Evolutionary conservation across 2,888 invertebrate genomes (phyloP).

Genomic region (Hemicrepidius hirtus): DNA sequence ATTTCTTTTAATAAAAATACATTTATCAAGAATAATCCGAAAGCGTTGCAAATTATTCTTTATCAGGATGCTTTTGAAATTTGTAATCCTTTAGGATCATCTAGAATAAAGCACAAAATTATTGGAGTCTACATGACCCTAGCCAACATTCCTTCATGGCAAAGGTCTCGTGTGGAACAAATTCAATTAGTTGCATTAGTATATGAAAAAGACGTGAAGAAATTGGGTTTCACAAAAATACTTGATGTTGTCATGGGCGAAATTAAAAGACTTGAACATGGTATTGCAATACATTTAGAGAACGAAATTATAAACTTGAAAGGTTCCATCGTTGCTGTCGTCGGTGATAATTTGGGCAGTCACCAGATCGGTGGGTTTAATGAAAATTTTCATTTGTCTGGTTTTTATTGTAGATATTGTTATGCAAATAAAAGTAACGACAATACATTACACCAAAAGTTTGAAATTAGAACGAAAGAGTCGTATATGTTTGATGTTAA

Average conservation of each 20-base stretch:
- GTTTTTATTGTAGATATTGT: conserved; percentile 55
- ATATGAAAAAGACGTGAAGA: conserved; percentile 27
- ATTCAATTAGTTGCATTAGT: conserved; percentile 15
- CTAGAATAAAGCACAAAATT: background rate
- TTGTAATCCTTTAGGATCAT: background rate
- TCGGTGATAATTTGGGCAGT: too few relatives aligned
- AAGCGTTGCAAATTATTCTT: background rate
- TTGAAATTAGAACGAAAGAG: too few relatives aligned
- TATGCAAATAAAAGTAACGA: conserved; percentile 14
- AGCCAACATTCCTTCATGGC: conserved; percentile 11
- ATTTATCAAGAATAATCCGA: background rate
- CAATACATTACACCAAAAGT: background rate
- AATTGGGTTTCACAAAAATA: conserved; percentile 32
- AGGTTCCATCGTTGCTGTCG: too few relatives aligned
- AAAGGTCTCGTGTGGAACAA: conserved; percentile 23
- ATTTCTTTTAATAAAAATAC: background rate
- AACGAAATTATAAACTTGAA: too few relatives aligned
- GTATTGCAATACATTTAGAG: too few relatives aligned
- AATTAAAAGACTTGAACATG: conserved; percentile 28
- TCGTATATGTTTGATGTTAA: too few relatives aligned
- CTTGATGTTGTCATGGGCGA: conserved; percentile 11
- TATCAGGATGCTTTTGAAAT: too few relatives aligned
- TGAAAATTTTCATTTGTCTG: conserved; percentile 51
- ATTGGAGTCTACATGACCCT: conserved; percentile 15
- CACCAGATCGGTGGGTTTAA: conserved; percentile 55